phyloP scores from a whole-genome alignment of 2,113 vertebrate genomes.

The Cryptotis parvus region DNA sequence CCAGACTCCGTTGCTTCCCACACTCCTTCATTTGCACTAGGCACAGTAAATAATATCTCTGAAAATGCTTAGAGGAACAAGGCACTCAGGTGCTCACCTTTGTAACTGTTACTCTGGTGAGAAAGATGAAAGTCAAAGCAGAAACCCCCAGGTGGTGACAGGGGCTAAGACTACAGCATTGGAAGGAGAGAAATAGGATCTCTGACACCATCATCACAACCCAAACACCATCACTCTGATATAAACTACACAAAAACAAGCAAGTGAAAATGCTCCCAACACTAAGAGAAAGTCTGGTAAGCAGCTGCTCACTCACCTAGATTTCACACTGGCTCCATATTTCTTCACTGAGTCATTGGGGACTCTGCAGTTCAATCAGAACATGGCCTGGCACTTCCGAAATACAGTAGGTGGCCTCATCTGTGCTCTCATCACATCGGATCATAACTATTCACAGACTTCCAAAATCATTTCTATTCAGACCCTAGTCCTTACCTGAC shows the following conservation, averaged over 20 bases:
- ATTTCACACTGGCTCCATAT: slow-evolving; percentile 71
- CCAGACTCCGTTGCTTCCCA: background rate
- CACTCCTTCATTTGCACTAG: background rate
- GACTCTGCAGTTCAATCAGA: slow-evolving; percentile 72
- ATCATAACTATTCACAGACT: slow-evolving; percentile 78
- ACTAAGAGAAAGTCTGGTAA: slow-evolving; percentile 1
- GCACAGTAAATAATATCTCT: background rate
- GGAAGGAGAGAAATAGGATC: background rate
- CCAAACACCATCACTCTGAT: background rate
- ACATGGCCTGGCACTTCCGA: slow-evolving; percentile 64
- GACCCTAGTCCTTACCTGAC: slow-evolving; percentile 84
- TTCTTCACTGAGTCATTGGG: slow-evolving; percentile 50
- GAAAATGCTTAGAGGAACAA: background rate
- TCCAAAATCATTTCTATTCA: slow-evolving; percentile 77
- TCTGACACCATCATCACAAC: too few species aligned
- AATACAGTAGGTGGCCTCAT: slow-evolving; percentile 78
- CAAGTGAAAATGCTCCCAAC: slow-evolving; percentile 5
- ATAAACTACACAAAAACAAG: background rate
- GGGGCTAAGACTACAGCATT: background rate
- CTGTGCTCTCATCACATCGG: slow-evolving; percentile 78
- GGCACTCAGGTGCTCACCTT: too few species aligned
- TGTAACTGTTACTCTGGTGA: background rate
- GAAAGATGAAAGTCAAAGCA: background rate
- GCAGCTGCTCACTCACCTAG: slow-evolving; percentile 62
- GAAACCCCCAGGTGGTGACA: too few species aligned